Evolutionary conservation across 1,140 invertebrate genomes (phyloP).

Genomic region (Camponotus vicinus): DNA sequence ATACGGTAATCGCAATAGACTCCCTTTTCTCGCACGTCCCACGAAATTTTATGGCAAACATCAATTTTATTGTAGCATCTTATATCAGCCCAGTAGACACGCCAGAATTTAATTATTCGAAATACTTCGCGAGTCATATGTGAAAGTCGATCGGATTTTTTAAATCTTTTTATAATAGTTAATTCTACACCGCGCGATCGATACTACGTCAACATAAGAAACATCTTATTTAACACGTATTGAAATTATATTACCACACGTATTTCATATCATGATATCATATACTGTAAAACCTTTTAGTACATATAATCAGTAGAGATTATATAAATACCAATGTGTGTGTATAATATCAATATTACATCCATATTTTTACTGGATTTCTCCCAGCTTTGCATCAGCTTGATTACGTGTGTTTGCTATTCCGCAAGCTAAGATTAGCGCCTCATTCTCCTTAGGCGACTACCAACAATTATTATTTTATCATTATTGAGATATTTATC

Average conservation of each 20-base stretch:
- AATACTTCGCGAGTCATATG: background rate
- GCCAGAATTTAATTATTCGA: background rate
- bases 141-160: background rate
- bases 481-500: background rate
- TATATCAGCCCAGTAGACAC: background rate
- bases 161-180: background rate
- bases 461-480: background rate
- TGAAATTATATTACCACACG: background rate
- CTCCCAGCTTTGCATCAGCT: background rate
- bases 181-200: background rate
- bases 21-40: background rate
- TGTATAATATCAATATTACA: conserved; percentile 19
- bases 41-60: background rate
- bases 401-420: conserved; percentile 15
- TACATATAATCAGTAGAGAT: conserved; percentile 6
- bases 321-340: conserved; percentile 44
- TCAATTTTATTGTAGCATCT: background rate
- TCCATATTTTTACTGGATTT: conserved; percentile 22
- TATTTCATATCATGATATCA: background rate
- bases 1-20: background rate
- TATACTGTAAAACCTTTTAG: background rate
- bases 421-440: background rate
- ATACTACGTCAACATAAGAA: background rate
- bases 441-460: background rate
- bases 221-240: conserved; percentile 6